These are phyloP conservation scores for Zosterops japonicus DNA, from an alignment of 2,113 vertebrate species.

Conservation along the genomic window DNA sequence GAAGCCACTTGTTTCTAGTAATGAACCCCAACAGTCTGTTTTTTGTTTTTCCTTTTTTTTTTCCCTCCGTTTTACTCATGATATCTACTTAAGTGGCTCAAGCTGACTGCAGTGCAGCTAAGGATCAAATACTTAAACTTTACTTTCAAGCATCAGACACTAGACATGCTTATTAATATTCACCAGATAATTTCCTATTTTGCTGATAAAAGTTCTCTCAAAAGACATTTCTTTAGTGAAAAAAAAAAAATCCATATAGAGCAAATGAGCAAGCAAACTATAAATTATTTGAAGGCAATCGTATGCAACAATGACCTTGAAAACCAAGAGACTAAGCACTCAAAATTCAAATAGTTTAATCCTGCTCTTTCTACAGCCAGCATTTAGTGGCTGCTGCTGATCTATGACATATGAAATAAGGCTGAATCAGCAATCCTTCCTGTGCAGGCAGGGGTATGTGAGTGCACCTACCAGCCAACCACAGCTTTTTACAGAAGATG, in stretches of 20 bases:
- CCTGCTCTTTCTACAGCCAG: background rate
- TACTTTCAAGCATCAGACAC: conserved; percentile 9
- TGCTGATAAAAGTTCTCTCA: conserved; percentile 33
- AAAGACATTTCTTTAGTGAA: conserved; percentile 6
- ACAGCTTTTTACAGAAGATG: background rate
- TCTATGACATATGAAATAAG: background rate
- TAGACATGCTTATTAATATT: conserved; percentile 47
- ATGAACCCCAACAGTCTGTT: background rate
- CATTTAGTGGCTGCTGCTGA: background rate
- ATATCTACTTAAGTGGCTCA: background rate
- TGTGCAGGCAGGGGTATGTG: background rate
- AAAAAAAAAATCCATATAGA: background rate
- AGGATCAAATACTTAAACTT: conserved; percentile 50
- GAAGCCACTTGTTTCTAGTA: conserved; percentile 18
- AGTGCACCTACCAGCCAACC: background rate
- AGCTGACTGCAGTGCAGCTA: background rate
- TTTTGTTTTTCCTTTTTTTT: background rate
- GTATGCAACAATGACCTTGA: conserved; percentile 26
- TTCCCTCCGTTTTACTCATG: background rate
- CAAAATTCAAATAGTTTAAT: conserved; percentile 24
- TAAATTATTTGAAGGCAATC: conserved; percentile 50
- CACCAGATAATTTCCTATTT: conserved; percentile 33
- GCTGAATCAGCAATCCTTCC: background rate
- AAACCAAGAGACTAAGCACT: conserved; percentile 23
- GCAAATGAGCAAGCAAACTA: conserved; percentile 21